Percentiles rank a stretch among this genome's conserved stretches.
Conservation (phyloP, 35 echinoderm and acorn worm genomes). For the Nesometra sesokonis region DNA sequence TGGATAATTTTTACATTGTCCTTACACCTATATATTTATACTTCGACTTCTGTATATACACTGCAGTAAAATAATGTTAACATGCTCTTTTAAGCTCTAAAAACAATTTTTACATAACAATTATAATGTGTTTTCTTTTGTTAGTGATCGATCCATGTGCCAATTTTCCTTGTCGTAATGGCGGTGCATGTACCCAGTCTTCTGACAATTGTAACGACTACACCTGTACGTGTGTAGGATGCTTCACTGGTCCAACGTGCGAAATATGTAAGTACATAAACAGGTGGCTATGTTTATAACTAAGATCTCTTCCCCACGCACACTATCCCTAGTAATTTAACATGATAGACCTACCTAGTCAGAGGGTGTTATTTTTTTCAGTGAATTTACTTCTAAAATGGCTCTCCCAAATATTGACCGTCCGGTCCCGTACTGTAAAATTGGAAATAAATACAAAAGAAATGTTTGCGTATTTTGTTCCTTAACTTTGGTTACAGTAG, state of each 20-base stretch:
- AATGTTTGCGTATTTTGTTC: too few species aligned
- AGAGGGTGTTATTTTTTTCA: too few species aligned
- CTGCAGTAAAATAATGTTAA: too few species aligned
- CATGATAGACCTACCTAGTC: too few species aligned
- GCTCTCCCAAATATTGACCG: not conserved
- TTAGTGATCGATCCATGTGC: slow-evolving; percentile 49
- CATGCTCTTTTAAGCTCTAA: not conserved
- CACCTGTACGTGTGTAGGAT: slow-evolving; percentile 50
- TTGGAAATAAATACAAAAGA: too few species aligned
- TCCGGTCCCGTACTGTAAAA: too few species aligned
- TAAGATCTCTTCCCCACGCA: not conserved
- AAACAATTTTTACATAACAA: too few species aligned
- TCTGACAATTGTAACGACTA: slow-evolving; percentile 17
- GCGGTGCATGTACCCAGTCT: slow-evolving; percentile 23
- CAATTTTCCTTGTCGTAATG: slow-evolving; percentile 49
- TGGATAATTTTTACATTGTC: not conserved
- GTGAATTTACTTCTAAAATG: not conserved
- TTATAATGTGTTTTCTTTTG: slow-evolving; percentile 19
- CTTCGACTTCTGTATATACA: not conserved
- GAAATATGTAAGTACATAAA: slow-evolving; percentile 63
- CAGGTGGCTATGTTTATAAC: too few species aligned
- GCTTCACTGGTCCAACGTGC: slow-evolving; percentile 61
- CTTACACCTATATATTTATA: not conserved
- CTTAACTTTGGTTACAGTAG: too few species aligned
- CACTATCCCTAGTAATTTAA: not conserved